Conservation (phyloP, 2,797 vertebrate species). For the Premnoplex brunnescens region DNA sequence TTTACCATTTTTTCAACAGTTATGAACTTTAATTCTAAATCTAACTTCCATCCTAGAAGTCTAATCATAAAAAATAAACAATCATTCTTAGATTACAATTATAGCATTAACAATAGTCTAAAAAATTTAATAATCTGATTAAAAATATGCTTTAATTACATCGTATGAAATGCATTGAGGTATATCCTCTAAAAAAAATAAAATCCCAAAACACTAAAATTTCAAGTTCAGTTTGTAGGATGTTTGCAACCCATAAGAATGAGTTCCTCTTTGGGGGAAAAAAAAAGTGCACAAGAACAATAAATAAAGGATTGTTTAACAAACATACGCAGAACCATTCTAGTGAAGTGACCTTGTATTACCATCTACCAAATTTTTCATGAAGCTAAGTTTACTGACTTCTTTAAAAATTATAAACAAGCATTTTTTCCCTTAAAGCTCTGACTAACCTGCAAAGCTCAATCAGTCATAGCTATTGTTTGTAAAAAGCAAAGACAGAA, state of each 20-base stretch:
- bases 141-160: neutral
- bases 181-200: neutral
- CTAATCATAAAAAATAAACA: neutral
- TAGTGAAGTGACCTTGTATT: neutral
- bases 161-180: neutral
- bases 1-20: neutral
- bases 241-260: neutral
- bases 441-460: neutral
- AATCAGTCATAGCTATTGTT: neutral
- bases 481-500: neutral
- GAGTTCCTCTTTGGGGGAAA: neutral
- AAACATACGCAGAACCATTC: neutral
- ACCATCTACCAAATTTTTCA: neutral
- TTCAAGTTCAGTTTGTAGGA: neutral
- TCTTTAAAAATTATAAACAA: neutral
- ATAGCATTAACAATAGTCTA: neutral
- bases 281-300: neutral
- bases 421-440: neutral
- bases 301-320: neutral
- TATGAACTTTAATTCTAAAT: neutral
- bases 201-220: neutral
- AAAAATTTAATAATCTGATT: neutral
- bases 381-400: neutral
- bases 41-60: neutral
- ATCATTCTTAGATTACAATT: neutral